A percentile compares a stretch with the other conserved stretches of the same genome.
phyloP scores from a whole-genome alignment of 2,888 invertebrate genomes.

The Sinohyriopsis cumingii region DNA sequence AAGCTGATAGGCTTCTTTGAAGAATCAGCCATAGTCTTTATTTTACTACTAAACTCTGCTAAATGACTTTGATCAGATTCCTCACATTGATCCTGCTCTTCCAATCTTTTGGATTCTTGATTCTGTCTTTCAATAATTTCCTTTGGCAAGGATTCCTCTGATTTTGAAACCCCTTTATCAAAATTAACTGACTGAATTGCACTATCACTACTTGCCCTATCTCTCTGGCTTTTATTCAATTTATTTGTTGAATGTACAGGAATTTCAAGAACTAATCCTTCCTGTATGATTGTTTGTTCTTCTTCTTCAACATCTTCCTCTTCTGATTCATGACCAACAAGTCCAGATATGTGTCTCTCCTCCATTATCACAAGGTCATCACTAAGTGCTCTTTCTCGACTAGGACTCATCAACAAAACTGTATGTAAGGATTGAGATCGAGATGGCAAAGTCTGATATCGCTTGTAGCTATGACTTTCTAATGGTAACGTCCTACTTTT shows the following conservation, averaged over 20 bases:
- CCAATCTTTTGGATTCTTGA: too few species aligned
- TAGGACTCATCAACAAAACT: not conserved
- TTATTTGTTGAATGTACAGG: too few species aligned
- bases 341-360: not conserved
- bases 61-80: too few species aligned
- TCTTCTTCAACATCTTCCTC: not conserved
- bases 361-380: constrained; percentile 14
- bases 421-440: constrained; percentile 19
- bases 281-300: too few species aligned
- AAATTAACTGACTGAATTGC: too few species aligned
- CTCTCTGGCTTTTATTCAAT: too few species aligned
- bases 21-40: constrained; percentile 11
- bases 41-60: too few species aligned
- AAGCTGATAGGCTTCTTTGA: constrained; percentile 25
- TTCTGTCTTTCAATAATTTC: constrained; percentile 7
- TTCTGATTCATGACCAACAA: not conserved
- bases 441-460: constrained; percentile 40
- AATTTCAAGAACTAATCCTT: too few species aligned
- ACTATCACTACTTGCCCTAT: too few species aligned
- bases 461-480: constrained; percentile 31
- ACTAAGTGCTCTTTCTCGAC: constrained; percentile 24
- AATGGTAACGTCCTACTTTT: constrained; percentile 48
- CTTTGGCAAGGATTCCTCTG: constrained; percentile 2
- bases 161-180: constrained; percentile 6
- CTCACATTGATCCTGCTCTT: too few species aligned